phyloP scores from a whole-genome alignment of 2,113 vertebrate species.

The Microcebus jonahi region DNA sequence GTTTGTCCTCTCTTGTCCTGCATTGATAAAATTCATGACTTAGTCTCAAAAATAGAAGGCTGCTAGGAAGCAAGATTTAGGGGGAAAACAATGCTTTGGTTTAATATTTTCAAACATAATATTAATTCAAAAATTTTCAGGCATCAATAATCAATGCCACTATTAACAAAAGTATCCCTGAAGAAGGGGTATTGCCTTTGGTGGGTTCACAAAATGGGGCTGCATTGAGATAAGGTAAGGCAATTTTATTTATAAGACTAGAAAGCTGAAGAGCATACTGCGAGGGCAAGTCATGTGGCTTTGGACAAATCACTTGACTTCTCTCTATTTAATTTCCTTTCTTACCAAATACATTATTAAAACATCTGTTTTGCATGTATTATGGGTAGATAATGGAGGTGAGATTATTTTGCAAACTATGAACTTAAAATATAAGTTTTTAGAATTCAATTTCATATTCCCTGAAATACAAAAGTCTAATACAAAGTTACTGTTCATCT shows the following conservation, averaged over 20 bases:
- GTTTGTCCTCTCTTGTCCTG: not conserved
- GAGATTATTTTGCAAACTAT: not conserved
- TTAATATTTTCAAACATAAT: not conserved
- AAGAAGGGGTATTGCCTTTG: not conserved
- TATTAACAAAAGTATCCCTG: not conserved
- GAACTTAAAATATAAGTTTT: not conserved
- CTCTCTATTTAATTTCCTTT: not conserved
- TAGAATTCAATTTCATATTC: not conserved
- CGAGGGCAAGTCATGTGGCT: not conserved
- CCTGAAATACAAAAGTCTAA: not conserved
- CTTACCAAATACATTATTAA: not conserved
- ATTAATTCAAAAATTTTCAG: not conserved
- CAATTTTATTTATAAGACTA: not conserved
- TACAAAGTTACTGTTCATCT: not conserved
- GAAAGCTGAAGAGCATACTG: not conserved
- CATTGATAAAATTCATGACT: not conserved
- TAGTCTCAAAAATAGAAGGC: not conserved
- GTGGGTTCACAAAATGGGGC: not conserved
- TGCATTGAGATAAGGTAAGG: not conserved
- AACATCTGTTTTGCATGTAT: not conserved
- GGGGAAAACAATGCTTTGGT: not conserved
- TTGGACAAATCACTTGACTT: not conserved
- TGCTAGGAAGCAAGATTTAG: not conserved
- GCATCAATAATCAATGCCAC: not conserved
- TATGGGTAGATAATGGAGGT: not conserved